Percentiles rank a stretch among this genome's conserved stretches.
Evolutionary conservation across 1,140 invertebrate genomes (phyloP).

Genomic region (Diachasmimorpha longicaudata): DNA sequence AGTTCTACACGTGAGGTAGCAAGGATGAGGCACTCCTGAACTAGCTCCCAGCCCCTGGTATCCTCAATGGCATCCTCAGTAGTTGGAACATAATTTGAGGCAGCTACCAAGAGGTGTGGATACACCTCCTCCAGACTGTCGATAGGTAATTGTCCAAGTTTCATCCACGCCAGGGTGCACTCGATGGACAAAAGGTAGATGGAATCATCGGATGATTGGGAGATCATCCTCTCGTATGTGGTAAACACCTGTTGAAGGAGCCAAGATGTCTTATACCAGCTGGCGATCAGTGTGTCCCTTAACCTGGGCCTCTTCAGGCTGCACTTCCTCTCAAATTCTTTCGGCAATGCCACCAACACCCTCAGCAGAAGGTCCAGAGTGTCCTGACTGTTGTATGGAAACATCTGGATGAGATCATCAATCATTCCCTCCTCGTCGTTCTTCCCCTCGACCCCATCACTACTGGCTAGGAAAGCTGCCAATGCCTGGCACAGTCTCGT

Average conservation of each 20-base stretch:
- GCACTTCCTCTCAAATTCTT: constrained; percentile 37
- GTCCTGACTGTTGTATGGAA: constrained; percentile 45
- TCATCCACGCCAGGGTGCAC: constrained; percentile 52
- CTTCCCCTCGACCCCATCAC: constrained; percentile 30
- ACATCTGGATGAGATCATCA: constrained; percentile 49
- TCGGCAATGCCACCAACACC: constrained; percentile 60
- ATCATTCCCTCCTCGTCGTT: constrained; percentile 43
- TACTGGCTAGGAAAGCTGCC: constrained; percentile 47
- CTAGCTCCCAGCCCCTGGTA: constrained; percentile 44
- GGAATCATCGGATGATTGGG: constrained; percentile 30
- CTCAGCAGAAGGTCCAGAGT: constrained; percentile 43
- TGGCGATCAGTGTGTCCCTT: constrained; percentile 35
- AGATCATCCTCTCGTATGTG: constrained; percentile 38
- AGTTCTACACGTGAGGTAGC: constrained; percentile 45
- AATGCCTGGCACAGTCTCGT: constrained; percentile 83
- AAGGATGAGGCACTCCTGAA: constrained; percentile 51
- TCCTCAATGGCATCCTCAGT: constrained; percentile 35
- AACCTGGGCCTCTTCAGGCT: constrained; percentile 32
- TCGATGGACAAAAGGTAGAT: constrained; percentile 49
- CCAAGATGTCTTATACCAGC: constrained; percentile 49
- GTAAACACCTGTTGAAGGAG: constrained; percentile 52
- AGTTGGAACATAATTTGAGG: constrained; percentile 45
- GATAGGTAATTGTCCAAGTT: constrained; percentile 44
- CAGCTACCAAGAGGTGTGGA: constrained; percentile 50
- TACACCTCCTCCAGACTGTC: constrained; percentile 50